Conservation (phyloP, 92 coral and sea anemone species). For the Phenganax subtilis region DNA sequence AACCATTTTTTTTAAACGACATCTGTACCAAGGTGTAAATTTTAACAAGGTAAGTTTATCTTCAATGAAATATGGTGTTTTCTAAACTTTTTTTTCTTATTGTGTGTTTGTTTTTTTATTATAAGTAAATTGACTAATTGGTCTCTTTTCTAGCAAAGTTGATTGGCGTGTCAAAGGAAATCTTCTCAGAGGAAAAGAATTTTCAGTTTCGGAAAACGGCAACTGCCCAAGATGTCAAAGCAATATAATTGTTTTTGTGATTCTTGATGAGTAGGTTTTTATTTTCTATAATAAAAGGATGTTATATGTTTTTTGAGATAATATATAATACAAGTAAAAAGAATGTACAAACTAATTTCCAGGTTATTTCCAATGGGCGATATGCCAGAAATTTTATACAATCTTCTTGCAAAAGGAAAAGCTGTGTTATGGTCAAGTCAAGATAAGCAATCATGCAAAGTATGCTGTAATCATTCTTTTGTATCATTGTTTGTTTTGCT, state of each 20-base stretch:
- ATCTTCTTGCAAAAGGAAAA: conserved; percentile 84
- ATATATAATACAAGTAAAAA: not conserved
- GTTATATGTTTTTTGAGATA: not conserved
- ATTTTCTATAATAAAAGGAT: not conserved
- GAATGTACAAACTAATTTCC: conserved; percentile 1
- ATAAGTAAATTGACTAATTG: not conserved
- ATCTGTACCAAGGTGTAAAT: too few relatives aligned
- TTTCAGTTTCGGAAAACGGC: conserved; percentile 88
- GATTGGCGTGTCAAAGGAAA: conserved; percentile 61
- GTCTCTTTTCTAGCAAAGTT: conserved; percentile 47
- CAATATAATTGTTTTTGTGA: conserved; percentile 71
- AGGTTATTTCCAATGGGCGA: conserved; percentile 98
- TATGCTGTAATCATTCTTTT: conserved; percentile 37
- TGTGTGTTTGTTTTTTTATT: too few relatives aligned
- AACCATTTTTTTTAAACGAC: too few relatives aligned
- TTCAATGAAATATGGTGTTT: too few relatives aligned
- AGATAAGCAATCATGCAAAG: conserved; percentile 83
- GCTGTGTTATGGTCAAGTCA: conserved; percentile 99
- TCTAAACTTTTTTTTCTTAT: too few relatives aligned
- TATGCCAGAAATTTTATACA: conserved; percentile 91
- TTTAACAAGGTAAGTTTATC: too few relatives aligned
- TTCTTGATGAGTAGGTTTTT: conserved; percentile 86
- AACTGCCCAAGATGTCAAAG: conserved; percentile 91
- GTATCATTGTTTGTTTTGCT: not conserved
- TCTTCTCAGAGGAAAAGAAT: conserved; percentile 69